Evolutionary conservation across 2,888 invertebrate species (phyloP).

Genomic region (Amorpha juglandis): DNA sequence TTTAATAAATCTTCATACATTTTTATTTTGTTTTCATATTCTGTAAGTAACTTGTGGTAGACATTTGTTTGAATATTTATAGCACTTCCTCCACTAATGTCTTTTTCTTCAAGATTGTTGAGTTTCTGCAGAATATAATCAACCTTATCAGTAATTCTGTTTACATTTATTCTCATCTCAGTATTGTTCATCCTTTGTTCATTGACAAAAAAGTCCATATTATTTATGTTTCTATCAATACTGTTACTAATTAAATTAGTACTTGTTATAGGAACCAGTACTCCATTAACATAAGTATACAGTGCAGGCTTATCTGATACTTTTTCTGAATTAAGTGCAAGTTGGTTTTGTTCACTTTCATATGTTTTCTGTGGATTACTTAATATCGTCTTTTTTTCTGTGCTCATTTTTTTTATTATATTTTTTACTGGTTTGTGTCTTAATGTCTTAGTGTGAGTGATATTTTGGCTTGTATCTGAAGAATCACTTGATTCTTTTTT

Average conservation of each 20-base stretch:
- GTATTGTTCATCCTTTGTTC: constrained; percentile 74
- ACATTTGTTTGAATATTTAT: constrained; percentile 56
- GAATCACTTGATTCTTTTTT: constrained; percentile 64
- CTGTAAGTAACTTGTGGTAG: constrained; percentile 63
- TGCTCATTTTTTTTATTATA: constrained; percentile 46
- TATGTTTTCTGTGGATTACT: constrained; percentile 42
- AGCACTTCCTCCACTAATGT: constrained; percentile 34
- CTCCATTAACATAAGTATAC: constrained; percentile 46
- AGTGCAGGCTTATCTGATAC: constrained; percentile 40
- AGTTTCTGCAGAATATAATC: constrained; percentile 63
- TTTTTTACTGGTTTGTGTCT: constrained; percentile 62
- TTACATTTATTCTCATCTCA: constrained; percentile 73
- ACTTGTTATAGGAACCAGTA: constrained; percentile 57
- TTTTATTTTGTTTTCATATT: constrained; percentile 76
- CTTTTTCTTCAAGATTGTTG: constrained; percentile 45
- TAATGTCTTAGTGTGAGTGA: constrained; percentile 48
- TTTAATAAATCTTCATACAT: constrained; percentile 64
- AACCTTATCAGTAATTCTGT: constrained; percentile 67
- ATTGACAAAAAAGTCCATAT: constrained; percentile 60
- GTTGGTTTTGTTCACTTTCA: constrained; percentile 43
- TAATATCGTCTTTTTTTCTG: constrained; percentile 45
- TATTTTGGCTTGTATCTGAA: constrained; percentile 61
- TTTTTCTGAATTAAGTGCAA: constrained; percentile 38
- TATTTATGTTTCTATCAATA: constrained; percentile 43
- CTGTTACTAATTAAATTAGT: constrained; percentile 43